Percentiles rank a stretch among this genome's conserved stretches.
These are phyloP conservation scores for Campylomormyrus tamandua DNA, from an alignment of 2,113 vertebrate species.

Conservation along the genomic window DNA sequence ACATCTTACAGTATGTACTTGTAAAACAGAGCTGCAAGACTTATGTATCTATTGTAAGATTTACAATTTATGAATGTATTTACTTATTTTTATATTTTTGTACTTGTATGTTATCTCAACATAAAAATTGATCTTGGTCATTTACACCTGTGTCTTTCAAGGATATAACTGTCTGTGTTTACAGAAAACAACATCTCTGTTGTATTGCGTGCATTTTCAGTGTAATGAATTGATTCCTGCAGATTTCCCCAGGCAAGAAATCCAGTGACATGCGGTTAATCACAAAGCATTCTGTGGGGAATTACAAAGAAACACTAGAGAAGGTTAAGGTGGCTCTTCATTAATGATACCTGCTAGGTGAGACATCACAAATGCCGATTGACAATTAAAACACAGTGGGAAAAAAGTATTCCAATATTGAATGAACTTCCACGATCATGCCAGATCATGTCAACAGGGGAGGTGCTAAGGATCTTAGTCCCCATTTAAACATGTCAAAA, in stretches of 20 bases:
- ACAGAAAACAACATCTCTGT: background rate
- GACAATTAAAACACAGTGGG: background rate
- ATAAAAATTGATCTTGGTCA: slow-evolving; percentile 50
- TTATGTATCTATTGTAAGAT: slow-evolving; percentile 66
- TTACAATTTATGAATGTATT: slow-evolving; percentile 55
- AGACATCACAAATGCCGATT: too few species aligned
- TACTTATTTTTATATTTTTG: slow-evolving; percentile 75
- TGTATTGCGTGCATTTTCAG: background rate
- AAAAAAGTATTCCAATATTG: background rate
- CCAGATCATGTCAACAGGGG: background rate
- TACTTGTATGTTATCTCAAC: slow-evolving; percentile 55
- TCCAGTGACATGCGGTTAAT: background rate
- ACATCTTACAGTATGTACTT: slow-evolving; percentile 41
- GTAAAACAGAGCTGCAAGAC: slow-evolving; percentile 56
- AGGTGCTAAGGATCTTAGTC: background rate
- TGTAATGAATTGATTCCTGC: background rate
- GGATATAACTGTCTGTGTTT: background rate
- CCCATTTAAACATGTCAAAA: background rate
- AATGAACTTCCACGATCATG: background rate
- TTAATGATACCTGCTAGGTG: background rate
- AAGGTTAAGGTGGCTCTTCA: background rate
- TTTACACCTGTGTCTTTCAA: slow-evolving; percentile 11
- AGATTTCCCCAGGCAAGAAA: background rate
- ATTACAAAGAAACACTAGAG: background rate
- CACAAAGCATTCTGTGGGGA: background rate